Base-by-base conservation (phyloP, 2,113 vertebrate genomes). In the Mastomys coucha region DNA sequence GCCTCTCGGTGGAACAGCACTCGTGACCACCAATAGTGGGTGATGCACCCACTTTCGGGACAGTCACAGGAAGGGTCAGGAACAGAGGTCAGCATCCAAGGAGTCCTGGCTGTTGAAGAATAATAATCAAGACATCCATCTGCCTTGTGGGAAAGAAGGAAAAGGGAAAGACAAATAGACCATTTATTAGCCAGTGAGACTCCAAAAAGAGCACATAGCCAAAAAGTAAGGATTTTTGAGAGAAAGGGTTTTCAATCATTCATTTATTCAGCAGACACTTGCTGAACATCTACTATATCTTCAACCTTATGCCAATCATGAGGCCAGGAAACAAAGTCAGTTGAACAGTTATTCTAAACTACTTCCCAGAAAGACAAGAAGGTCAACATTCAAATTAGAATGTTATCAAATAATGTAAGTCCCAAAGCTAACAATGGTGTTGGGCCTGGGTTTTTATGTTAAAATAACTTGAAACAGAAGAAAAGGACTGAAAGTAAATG, bases 401-500 rank as follows among this genome's bases (percentile, higher is more conserved):
- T 53, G 36, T 45, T 31, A 49, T 33, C 39, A 60, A 56, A 92
- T 24, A 56, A 56, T 31, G 67, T 1, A 58, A 6, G 51, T 12
- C 60, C 28, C 67, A 75, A 87, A 51, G 36, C 20, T 33, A 20
- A 36, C 4, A 58, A 49, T 8, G 12, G 7, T 45, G 7, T 7
- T 78, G 14, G 9, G 19, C 36, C 56, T 94, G 10, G 5, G 1
- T 4, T 24, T 75, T 58, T 10, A 42, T 65, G 53, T 73, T 45
- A 72, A 80, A 91, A 51, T 58, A 31, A 70, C 90, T 87, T 88
- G 58, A 91, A 94, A 72, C 36, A 20, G 8, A 53, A 65, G 26
- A 3, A 16, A 91, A 49, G 56, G 2, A 42, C 58, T 75, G 56
- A 45, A 73, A 60, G 70, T 49, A 73, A 78, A n/a, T 45, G 16